phyloP scores from a whole-genome alignment of 2,797 vertebrate genomes.

The Allobates femoralis region DNA sequence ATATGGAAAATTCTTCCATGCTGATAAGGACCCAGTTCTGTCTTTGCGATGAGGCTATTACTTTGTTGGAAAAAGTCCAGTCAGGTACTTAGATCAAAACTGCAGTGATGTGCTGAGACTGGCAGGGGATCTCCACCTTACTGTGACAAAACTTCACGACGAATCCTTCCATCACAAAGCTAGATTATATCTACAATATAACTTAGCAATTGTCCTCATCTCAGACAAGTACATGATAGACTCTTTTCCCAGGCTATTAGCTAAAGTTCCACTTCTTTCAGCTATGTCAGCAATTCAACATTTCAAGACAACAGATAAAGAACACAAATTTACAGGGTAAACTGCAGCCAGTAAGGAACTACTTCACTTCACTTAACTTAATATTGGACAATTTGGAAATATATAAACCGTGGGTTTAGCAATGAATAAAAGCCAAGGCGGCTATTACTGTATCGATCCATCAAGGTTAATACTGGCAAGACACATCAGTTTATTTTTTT shows the following conservation, averaged over 20 bases:
- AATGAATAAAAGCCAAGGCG: not conserved
- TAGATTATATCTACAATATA: not conserved
- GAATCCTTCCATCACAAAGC: not conserved
- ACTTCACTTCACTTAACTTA: conserved; percentile 16
- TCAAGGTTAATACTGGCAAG: conserved; percentile 4
- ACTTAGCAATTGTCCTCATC: conserved; percentile 2
- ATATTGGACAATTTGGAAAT: conserved; percentile 7
- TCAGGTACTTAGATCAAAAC: not conserved
- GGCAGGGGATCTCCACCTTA: not conserved
- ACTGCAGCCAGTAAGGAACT: not conserved
- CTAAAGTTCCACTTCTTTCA: not conserved
- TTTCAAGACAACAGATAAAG: not conserved
- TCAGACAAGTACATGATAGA: conserved; percentile 2
- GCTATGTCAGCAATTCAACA: conserved; percentile 17
- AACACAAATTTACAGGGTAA: not conserved
- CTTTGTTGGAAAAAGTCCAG: not conserved
- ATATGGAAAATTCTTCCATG: not conserved
- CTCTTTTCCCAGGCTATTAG: conserved; percentile 27
- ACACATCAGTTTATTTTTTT: not conserved
- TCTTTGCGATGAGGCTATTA: not conserved
- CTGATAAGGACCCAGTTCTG: not conserved
- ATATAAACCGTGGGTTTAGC: conserved; percentile 1
- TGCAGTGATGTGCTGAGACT: not conserved
- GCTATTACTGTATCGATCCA: conserved; percentile 15
- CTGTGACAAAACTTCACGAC: not conserved